A percentile compares a stretch with the other conserved stretches of the same genome.
phyloP scores from a whole-genome alignment of 2,113 vertebrate genomes.

The Carassius carassius region DNA sequence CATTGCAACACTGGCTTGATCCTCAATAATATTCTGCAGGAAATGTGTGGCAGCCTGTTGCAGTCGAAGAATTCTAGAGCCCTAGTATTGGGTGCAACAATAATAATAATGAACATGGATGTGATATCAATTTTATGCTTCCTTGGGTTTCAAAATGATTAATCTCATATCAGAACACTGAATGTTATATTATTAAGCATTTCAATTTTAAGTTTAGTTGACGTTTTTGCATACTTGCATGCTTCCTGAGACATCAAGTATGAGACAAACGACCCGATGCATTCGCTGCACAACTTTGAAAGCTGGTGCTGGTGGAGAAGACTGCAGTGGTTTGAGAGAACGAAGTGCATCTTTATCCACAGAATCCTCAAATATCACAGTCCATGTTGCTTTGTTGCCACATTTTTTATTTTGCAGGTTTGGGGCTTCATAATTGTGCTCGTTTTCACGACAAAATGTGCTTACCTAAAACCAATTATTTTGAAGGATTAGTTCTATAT shows the following conservation, averaged over 20 bases:
- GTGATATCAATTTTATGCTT: background rate
- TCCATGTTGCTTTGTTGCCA: constrained; percentile 68
- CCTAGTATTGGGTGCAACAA: constrained; percentile 23
- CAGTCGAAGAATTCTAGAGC: constrained; percentile 53
- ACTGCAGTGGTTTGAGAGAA: constrained; percentile 48
- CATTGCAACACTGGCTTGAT: constrained; percentile 66
- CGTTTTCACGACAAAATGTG: constrained; percentile 70
- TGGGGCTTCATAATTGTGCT: constrained; percentile 71
- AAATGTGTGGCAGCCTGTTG: constrained; percentile 71
- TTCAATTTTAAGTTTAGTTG: too few species aligned
- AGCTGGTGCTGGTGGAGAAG: constrained; percentile 49
- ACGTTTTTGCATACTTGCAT: constrained; percentile 53
- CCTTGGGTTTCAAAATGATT: background rate
- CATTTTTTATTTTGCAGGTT: constrained; percentile 75
- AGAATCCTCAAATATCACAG: constrained; percentile 66
- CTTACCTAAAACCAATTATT: constrained; percentile 61
- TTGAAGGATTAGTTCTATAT: background rate
- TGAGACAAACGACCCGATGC: constrained; percentile 67
- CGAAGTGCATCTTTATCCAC: constrained; percentile 51
- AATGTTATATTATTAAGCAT: background rate
- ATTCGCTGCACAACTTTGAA: constrained; percentile 66
- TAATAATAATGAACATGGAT: background rate
- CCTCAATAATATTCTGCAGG: constrained; percentile 65
- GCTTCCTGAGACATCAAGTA: constrained; percentile 74
- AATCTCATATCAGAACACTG: background rate